These are phyloP conservation scores for Saguinus midas DNA, from an alignment of 2,113 vertebrate species.

Conservation along the genomic window DNA sequence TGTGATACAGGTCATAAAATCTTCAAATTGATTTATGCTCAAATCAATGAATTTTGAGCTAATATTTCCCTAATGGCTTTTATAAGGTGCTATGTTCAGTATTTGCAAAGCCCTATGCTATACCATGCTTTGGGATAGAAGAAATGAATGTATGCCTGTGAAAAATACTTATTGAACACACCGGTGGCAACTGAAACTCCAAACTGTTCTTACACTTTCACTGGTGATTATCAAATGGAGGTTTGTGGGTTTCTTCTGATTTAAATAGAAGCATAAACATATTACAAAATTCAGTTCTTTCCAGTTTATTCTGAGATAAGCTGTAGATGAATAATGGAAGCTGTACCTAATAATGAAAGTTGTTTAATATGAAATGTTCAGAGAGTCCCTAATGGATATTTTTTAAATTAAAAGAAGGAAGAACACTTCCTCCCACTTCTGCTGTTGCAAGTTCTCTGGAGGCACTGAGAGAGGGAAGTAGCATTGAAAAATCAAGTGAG, in stretches of 20 bases:
- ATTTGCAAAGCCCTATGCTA: background rate
- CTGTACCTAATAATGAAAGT: background rate
- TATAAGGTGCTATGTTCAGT: background rate
- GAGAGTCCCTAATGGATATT: background rate
- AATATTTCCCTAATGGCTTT: slow-evolving; percentile 22
- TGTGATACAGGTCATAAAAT: background rate
- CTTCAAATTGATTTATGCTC: background rate
- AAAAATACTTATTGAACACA: slow-evolving; percentile 62
- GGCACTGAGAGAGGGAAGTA: background rate
- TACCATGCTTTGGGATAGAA: background rate
- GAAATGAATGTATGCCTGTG: background rate
- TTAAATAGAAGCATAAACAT: background rate
- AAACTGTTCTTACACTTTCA: slow-evolving; percentile 19
- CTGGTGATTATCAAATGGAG: background rate
- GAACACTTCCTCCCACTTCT: background rate
- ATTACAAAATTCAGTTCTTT: background rate
- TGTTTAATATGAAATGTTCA: background rate
- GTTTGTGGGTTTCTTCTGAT: background rate
- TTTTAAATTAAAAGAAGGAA: background rate
- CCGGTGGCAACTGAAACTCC: slow-evolving; percentile 19
- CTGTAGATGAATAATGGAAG: background rate
- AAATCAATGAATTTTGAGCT: slow-evolving; percentile 13
- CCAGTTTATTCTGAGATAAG: background rate
- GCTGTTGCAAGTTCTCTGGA: background rate
- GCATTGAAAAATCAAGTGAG: background rate